Conservation (phyloP, 2,797 vertebrate species). For the Podarcis lilfordi region DNA sequence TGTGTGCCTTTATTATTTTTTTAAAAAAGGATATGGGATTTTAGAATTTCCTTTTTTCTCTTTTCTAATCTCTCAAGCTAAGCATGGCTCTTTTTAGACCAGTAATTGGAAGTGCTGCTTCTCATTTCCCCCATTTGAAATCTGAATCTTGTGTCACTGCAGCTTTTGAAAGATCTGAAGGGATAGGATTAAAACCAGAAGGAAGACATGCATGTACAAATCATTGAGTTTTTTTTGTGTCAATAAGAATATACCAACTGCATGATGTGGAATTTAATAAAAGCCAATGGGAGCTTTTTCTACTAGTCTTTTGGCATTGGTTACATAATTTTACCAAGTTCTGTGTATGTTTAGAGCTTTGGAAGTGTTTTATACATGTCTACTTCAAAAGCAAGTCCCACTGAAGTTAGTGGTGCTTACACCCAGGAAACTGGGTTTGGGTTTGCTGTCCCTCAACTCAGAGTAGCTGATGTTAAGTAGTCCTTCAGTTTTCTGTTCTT, state of each 20-base stretch:
- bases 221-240: fast-evolving
- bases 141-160: slow-evolving; percentile 42
- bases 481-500: background rate
- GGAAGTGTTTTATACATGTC: background rate
- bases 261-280: slow-evolving; percentile 11
- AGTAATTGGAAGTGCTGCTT: background rate
- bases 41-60: slow-evolving; percentile 38
- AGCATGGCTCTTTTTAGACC: background rate
- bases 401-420: background rate
- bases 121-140: slow-evolving; percentile 46
- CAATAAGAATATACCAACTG: background rate
- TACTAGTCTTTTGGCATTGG: background rate
- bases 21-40: slow-evolving; percentile 33
- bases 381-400: background rate
- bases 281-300: slow-evolving; percentile 6
- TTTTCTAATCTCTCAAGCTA: slow-evolving; percentile 50
- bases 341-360: no score
- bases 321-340: background rate
- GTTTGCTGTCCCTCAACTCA: background rate
- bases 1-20: slow-evolving; percentile 23
- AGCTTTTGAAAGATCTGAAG: slow-evolving; percentile 38
- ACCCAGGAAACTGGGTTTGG: background rate
- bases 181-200: slow-evolving; percentile 17
- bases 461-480: background rate
- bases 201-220: slow-evolving; percentile 30